Evolutionary conservation across 30 jellyfish, hydroid and myxozoan species (phyloP).

Genomic region (Nemopilema nomurai): DNA sequence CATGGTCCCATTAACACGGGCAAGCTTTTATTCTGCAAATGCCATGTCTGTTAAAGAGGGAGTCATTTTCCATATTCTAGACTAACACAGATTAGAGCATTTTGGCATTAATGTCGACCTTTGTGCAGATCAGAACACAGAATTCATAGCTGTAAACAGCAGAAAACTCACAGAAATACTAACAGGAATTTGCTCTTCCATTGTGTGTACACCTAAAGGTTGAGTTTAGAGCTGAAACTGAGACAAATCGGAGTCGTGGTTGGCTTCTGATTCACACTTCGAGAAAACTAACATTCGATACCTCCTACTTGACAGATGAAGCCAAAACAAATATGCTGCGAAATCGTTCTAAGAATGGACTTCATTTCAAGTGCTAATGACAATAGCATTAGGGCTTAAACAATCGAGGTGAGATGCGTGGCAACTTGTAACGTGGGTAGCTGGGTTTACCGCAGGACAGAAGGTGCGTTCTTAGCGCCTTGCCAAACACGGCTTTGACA

Average conservation of each 20-base stretch:
- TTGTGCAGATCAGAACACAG: too few species aligned
- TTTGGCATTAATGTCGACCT: too few species aligned
- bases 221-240: too few species aligned
- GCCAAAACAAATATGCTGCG: constrained; percentile 25
- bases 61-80: too few species aligned
- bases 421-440: neutral
- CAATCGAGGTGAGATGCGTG: constrained; percentile 15
- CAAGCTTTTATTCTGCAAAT: too few species aligned
- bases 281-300: neutral
- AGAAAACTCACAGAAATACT: too few species aligned
- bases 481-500: constrained; percentile 14
- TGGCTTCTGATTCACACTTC: neutral
- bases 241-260: neutral
- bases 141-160: too few species aligned
- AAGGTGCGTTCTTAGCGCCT: constrained; percentile 15
- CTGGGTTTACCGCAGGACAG: neutral
- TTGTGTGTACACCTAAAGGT: too few species aligned
- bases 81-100: too few species aligned
- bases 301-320: constrained; percentile 40
- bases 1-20: too few species aligned
- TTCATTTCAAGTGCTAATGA: constrained; percentile 36
- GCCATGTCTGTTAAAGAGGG: too few species aligned
- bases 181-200: too few species aligned
- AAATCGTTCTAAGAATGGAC: constrained; percentile 8
- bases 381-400: constrained; percentile 13